phyloP scores from a whole-genome alignment of 2,113 vertebrate genomes.

The Laterallus jamaicensis region DNA sequence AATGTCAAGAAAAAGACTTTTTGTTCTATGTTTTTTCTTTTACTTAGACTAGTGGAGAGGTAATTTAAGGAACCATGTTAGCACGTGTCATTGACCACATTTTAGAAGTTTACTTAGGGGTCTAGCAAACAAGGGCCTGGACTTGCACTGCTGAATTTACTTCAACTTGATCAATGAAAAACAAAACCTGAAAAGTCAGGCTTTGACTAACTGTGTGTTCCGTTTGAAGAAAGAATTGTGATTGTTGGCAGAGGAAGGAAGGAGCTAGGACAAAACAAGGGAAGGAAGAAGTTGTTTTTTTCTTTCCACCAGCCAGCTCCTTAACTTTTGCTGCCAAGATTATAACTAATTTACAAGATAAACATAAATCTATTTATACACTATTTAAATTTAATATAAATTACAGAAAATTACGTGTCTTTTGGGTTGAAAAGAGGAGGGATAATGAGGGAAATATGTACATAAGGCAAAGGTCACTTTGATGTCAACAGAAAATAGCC shows the following conservation, averaged over 20 bases:
- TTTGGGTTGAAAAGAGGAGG: not conserved
- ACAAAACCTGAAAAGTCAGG: constrained; percentile 7
- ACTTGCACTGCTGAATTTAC: not conserved
- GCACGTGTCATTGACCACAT: not conserved
- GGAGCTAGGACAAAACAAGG: constrained; percentile 71
- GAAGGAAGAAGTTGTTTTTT: constrained; percentile 64
- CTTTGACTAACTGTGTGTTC: constrained; percentile 25
- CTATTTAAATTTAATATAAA: constrained; percentile 43
- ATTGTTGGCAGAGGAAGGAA: constrained; percentile 76
- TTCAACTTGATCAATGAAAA: constrained; percentile 6
- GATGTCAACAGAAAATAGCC: not conserved
- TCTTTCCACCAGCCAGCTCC: constrained; percentile 11
- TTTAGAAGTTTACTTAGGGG: not conserved
- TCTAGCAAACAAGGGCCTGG: not conserved
- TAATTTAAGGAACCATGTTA: not conserved
- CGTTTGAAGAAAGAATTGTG: constrained; percentile 67
- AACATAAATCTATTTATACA: constrained; percentile 35
- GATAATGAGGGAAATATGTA: constrained; percentile 2
- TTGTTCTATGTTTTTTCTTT: not conserved
- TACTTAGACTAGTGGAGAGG: not conserved
- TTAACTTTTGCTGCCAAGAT: constrained; percentile 48
- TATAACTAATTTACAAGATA: constrained; percentile 46
- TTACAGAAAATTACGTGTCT: not conserved
- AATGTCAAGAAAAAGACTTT: not conserved
- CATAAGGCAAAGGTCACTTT: not conserved